Evolutionary conservation across 2,888 invertebrate species (phyloP).

Genomic region (Drosophila parthenogenetica): DNA sequence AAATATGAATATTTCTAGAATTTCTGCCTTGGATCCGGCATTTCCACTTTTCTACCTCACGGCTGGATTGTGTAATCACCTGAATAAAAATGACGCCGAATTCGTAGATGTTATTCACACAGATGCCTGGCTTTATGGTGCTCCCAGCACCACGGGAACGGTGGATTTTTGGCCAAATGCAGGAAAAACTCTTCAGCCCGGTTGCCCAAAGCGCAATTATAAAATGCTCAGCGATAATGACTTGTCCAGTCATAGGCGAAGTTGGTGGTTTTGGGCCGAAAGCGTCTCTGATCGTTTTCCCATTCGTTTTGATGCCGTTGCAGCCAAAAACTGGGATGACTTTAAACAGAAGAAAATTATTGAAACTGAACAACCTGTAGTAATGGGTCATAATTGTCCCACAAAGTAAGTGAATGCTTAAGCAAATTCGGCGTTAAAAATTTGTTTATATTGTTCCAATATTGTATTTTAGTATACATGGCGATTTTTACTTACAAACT

Average conservation of each 20-base stretch:
- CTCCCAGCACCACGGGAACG: slow-evolving; percentile 87
- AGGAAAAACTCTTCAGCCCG: slow-evolving; percentile 87
- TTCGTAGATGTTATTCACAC: slow-evolving; percentile 90
- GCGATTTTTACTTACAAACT: slow-evolving; percentile 84
- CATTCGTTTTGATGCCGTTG: slow-evolving; percentile 86
- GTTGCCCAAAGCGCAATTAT: slow-evolving; percentile 86
- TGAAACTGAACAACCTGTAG: slow-evolving; percentile 57
- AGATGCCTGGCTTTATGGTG: slow-evolving; percentile 88
- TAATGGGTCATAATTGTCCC: slow-evolving; percentile 84
- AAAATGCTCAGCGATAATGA: slow-evolving; percentile 84
- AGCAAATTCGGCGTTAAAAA: neutral
- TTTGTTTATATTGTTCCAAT: neutral
- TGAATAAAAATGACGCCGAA: slow-evolving; percentile 86
- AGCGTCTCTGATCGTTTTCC: slow-evolving; percentile 84
- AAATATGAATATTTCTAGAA: slow-evolving; percentile 76
- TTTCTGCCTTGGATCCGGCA: slow-evolving; percentile 88
- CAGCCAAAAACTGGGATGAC: slow-evolving; percentile 86
- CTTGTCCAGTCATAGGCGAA: slow-evolving; percentile 87
- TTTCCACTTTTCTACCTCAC: slow-evolving; percentile 87
- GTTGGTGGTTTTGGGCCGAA: slow-evolving; percentile 88
- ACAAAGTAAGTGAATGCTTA: slow-evolving; percentile 64
- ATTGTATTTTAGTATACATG: slow-evolving; percentile 69
- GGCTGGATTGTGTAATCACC: slow-evolving; percentile 79
- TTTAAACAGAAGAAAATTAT: slow-evolving; percentile 85
- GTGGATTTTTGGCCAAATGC: slow-evolving; percentile 88